A percentile compares a stretch with the other conserved stretches of the same genome.
These are phyloP conservation scores for Amia ocellicauda DNA, from an alignment of 2,113 vertebrate genomes.

Conservation along the genomic window DNA sequence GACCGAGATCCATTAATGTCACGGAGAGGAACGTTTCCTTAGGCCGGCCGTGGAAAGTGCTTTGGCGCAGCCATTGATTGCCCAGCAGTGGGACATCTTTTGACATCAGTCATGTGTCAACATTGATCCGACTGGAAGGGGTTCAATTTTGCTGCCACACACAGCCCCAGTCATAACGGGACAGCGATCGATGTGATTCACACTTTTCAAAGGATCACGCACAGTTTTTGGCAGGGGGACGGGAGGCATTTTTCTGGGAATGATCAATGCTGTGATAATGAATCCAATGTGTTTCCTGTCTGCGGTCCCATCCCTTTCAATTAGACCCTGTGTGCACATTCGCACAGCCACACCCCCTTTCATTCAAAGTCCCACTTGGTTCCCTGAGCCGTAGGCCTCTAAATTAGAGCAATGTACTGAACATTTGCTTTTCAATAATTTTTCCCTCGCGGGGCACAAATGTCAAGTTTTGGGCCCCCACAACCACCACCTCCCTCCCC, in stretches of 20 bases:
- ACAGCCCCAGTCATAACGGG: conserved; percentile 20
- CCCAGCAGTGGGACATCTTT: conserved; percentile 18
- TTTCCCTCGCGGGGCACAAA: too few species aligned
- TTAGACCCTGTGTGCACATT: not conserved
- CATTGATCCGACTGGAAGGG: conserved; percentile 28
- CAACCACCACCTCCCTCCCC: too few species aligned
- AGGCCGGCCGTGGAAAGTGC: too few species aligned
- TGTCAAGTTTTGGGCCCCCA: too few species aligned
- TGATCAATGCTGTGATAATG: conserved; percentile 8
- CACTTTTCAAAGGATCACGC: conserved; percentile 8
- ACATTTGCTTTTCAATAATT: too few species aligned
- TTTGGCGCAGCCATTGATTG: too few species aligned
- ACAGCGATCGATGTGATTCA: conserved; percentile 27
- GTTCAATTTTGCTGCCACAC: conserved; percentile 26
- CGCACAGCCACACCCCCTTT: not conserved
- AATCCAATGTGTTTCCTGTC: not conserved
- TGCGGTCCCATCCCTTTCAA: not conserved
- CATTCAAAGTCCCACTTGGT: too few species aligned
- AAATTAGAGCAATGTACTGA: too few species aligned
- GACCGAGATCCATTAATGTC: too few species aligned
- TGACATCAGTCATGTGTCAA: conserved; percentile 31
- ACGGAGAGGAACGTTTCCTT: too few species aligned
- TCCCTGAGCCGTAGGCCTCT: too few species aligned
- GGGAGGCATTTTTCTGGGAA: conserved; percentile 10
- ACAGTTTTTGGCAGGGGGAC: not conserved